Evolutionary conservation across 2,888 invertebrate species (phyloP), one percentile per base, ranked within the genome.

Genomic region (Metopia argyrocephala): DNA sequence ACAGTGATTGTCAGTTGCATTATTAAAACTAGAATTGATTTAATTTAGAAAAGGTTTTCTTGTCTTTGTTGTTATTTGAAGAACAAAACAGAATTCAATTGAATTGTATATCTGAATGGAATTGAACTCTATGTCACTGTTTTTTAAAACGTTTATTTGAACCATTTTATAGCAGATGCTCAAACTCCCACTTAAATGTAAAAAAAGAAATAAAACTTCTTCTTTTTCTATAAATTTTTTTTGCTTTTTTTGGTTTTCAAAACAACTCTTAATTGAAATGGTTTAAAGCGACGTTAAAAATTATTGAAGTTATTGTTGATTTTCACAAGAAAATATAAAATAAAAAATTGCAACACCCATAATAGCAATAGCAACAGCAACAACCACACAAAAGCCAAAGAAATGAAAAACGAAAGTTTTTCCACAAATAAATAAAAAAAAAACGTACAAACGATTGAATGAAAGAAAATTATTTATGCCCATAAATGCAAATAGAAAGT

Each of bases 401-500:
- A 69, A 62, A 75, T 87, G 89, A 88, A 88, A 88, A 88, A 88
- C 88, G 89, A 89, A 88, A 88, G 89, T 89, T 88, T 87, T 88
- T 87, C 88, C 88, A 88, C 86, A 68, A 76, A 65, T 50, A 70
- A 57, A 27, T 6, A 69, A 56, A 46, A 64, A 56, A 64, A 5
- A 18, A 23, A 9, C 9, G 12, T 12, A 38, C 9, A 38, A 38
- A 38, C 12, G 15, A 45, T 61, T 45, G 1, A 56, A 54, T 46
- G 20, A 62, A 25, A 52, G 23, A 69, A 78, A 48, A 50, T 48
- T 66, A n/a, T n/a, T 62, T 48, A 81, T 78, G 70, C 86, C 87
- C 88, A 87, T 88, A 88, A 81, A 87, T 87, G 86, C 86, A 89
- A 88, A 88, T 87, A 88, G 88, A 88, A 88, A 88, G 88, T 88